Evolutionary conservation across 1,140 invertebrate genomes (phyloP), one percentile per base, ranked within the genome.

Genomic region (Papilio polyxenes): DNA sequence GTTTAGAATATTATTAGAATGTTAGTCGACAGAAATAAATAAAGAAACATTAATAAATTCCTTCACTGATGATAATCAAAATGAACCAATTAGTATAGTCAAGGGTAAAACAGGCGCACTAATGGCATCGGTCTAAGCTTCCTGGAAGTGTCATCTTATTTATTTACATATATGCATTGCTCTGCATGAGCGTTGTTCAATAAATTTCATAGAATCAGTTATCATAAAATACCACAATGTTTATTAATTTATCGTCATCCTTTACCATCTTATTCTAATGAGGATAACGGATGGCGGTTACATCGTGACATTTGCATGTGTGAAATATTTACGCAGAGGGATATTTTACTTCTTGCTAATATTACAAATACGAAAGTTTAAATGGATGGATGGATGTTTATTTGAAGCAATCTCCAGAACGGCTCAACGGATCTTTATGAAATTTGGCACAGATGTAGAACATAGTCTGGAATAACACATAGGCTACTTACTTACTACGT

Each of bases 201-300:
- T 65, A 65, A 65, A 65, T 65, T 65, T 65, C 62, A 65, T 31
- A 31, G 62, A 65, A 65, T 65, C 62, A 65, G 9, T 65, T 37
- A 8, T 65, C 20, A 31, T 65, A 65, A 65, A 65, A 65, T 65
- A 65, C 17, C 62, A 31, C 23, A 31, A 65, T 23, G 59, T 3
- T 23, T 62, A 62, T 17, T 53, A 6, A 53, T 62, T 62, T 62
- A 62, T 62, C 59, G 20, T 8, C 17, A 20, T 17, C 6, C 20
- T 53, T 53, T 23, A 62, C n/a, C 56, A 59, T n/a, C 20, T 62
- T 9, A 59, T 6, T 65, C 0, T 65, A 65, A 65, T 11, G 59
- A 8, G 23, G 59, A 20, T 31, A 20, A 65, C 59, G 23, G 20
- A 65, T 13, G 6, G 11, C 2, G 59, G 20, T 59, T 31, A 31